Base-by-base conservation (phyloP, 1,140 invertebrate species). In the Onthophagus taurus region DNA sequence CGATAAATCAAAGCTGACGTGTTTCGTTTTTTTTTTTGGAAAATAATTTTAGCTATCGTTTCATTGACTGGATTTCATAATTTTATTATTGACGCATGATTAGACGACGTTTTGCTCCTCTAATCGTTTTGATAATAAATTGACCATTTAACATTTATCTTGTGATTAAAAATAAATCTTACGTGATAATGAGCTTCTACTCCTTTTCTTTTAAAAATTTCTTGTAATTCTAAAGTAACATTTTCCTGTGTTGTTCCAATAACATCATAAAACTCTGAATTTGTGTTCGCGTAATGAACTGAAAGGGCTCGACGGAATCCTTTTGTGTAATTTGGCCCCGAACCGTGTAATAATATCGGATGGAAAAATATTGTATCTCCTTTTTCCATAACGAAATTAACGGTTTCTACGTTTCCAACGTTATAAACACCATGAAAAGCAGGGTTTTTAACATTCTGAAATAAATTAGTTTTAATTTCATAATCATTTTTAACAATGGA, bases 341-440 rank as follows among this genome's bases (percentile, higher is more conserved):
- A 92, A 18, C 89, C 89, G 66, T 94, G 89, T 31, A 93, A 72
- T 3, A 94, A 61, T 12, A 89, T 54, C 0, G 89, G 89, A 68
- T 93, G 88, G 61, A 94, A 92, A 67, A 94, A 90, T 2, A 92
- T 80, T 0, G 89, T 93, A 59, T 94, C 89, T 4, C 87, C 89
- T 31, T 81, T 77, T 45, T 83, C 73, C 86, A 94, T 91, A 51
- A 78, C 71, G 2, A 91, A 60, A 55, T 82, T 65, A 1, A 79
- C 53, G 51, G 72, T 58, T 14, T 70, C 66, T 34, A 68, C 30
- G 48, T 66, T 43, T 38, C 76, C 60, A 59, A 66, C 61, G 31
- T 75, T 71, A 52, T 76, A 64, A 14, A 93, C 78, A 1, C 86
- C 88, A 64, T 90, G 80, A 61, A 91, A 94, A 55, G 85, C 67